Evolutionary conservation across 2,888 invertebrate genomes (phyloP).

Genomic region (Acronicta psi): DNA sequence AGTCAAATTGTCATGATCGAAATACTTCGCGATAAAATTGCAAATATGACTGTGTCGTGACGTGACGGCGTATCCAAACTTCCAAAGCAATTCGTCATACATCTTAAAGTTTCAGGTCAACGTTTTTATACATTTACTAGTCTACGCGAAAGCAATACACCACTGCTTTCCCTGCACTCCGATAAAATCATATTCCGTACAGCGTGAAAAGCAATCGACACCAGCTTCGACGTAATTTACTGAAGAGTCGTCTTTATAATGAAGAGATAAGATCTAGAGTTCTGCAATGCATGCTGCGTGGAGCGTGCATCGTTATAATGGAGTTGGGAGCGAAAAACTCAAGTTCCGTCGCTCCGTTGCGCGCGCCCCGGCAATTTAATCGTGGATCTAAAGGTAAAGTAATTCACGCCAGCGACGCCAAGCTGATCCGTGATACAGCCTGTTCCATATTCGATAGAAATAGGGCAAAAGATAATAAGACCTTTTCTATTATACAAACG

Average conservation of each 20-base stretch:
- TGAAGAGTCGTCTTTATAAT: slow-evolving; percentile 45
- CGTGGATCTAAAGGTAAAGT: slow-evolving; percentile 52
- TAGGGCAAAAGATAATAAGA: not conserved
- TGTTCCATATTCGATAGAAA: slow-evolving; percentile 3
- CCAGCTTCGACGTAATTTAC: slow-evolving; percentile 40
- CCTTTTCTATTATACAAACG: too few species aligned
- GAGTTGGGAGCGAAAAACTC: slow-evolving; percentile 65
- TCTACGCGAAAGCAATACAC: slow-evolving; percentile 66
- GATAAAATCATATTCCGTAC: slow-evolving; percentile 77
- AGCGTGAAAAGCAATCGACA: slow-evolving; percentile 75
- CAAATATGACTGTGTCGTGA: slow-evolving; percentile 3
- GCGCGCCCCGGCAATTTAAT: slow-evolving; percentile 60
- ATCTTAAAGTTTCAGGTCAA: slow-evolving; percentile 46
- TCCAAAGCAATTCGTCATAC: slow-evolving; percentile 29
- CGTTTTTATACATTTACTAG: slow-evolving; percentile 41
- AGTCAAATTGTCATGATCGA: slow-evolving; percentile 17
- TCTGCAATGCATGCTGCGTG: slow-evolving; percentile 28
- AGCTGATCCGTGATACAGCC: slow-evolving; percentile 16
- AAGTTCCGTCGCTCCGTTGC: slow-evolving; percentile 67
- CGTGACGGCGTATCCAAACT: slow-evolving; percentile 24
- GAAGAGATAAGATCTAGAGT: slow-evolving; percentile 57
- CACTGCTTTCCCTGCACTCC: slow-evolving; percentile 73
- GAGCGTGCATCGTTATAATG: slow-evolving; percentile 58
- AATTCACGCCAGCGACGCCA: slow-evolving; percentile 31
- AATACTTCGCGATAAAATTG: slow-evolving; percentile 16